Evolutionary conservation across 2,888 invertebrate species (phyloP).

Genomic region (Erannis defoliaria): DNA sequence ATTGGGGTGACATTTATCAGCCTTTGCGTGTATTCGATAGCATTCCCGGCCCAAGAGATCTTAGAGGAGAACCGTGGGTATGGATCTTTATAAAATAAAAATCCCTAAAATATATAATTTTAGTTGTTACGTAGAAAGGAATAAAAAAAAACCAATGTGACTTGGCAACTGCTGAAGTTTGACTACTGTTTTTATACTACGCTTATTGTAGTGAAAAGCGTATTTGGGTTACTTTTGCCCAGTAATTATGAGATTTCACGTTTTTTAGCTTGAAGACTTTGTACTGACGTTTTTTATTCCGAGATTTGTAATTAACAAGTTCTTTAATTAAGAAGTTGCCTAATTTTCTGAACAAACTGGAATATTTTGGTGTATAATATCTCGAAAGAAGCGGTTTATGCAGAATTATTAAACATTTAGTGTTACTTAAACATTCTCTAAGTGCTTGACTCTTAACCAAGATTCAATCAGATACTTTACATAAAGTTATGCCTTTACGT

Average conservation of each 20-base stretch:
- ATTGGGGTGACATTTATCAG: no score
- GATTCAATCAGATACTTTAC: neutral
- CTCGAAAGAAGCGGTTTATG: neutral
- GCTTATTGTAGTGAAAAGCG: constrained; percentile 4
- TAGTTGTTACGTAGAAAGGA: no score
- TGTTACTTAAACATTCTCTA: neutral
- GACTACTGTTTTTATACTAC: constrained; percentile 10
- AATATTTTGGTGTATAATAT: constrained; percentile 5
- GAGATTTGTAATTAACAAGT: constrained; percentile 35
- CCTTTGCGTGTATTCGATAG: no score
- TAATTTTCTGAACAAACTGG: constrained; percentile 14
- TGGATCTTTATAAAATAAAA: no score
- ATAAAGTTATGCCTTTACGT: neutral
- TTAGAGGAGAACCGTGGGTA: no score
- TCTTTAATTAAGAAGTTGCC: constrained; percentile 35
- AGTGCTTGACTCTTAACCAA: neutral
- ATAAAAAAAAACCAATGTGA: no score
- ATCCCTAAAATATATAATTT: no score
- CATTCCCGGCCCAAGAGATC: no score
- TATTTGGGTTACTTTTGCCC: constrained; percentile 23
- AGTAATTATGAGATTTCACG: constrained; percentile 32
- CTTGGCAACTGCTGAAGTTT: constrained; percentile 3
- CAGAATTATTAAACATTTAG: neutral
- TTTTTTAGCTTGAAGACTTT: constrained; percentile 24
- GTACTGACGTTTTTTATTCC: constrained; percentile 11